Base-by-base conservation (phyloP, 2,888 invertebrate genomes). In the Aquatica leii region DNA sequence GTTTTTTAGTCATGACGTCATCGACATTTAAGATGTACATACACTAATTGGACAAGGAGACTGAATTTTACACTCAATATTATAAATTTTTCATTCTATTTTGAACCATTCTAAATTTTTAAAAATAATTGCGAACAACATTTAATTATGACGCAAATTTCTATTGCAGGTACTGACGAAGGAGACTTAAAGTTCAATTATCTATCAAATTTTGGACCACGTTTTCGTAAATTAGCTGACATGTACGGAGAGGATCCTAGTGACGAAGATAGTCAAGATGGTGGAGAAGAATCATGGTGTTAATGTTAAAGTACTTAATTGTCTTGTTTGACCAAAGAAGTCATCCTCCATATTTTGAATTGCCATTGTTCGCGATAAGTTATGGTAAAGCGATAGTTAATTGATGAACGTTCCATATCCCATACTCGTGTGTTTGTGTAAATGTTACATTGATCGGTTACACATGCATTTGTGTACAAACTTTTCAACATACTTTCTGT, bases 181-280 rank as follows among this genome's bases (percentile, higher is more conserved):
- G 94, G 94, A 66, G 95, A 95, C 83, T 86, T 95, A 73, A 94
- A 95, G 80, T 97, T 97, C 84, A 96, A 96, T 83, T 95, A 97
- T 79, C 84, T 97, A 73, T 94, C 95, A 46, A 94, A 93, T 79
- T 97, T 97, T 82, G 97, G 97, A 50, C 97, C 97, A n/a, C 88
- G 96, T 69, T 97, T 97, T 88, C 90, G 94, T 73, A 95, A 95
- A 76, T 83, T 95, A 71, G 95, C 95, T 51, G 95, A 95, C 76
- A 95, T 95, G 94, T 95, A 95, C 77, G 95, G 95, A n/a, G 94
- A 94, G 77, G 90, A 90, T 75, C 89, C 90, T 17, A 92, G 93
- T 65, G 94, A 94, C 73, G 89, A 90, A 59, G 93, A 94, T 72
- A 87, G 91, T 74, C 89, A 89, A 65, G 90, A 90, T 56, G 89